Evolutionary conservation across 2,797 vertebrate species (phyloP), one percentile per base, ranked within the genome.

Genomic region (Coracias cyanogaster): DNA sequence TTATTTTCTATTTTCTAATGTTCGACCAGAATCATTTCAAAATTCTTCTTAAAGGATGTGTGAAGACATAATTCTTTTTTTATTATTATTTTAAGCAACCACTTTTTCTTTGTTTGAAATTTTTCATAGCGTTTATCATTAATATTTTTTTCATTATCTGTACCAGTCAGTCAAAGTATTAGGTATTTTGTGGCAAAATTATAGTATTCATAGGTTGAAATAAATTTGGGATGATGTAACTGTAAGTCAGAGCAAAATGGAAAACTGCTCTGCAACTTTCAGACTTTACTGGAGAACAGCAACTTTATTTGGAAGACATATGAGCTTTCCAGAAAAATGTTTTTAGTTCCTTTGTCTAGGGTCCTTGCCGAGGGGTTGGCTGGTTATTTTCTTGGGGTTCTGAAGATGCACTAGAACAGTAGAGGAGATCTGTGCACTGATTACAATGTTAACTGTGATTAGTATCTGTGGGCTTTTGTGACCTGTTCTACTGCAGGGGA

Each of bases 201-300:
- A 39, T 86, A 82, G 51, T 74, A 21, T 41, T 89, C 52, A 15
- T 37, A 64, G 69, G 8, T 41, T 93, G 92, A 94, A 64, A 26
- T 66, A 66, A 70, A 67, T 62, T 83, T 67, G 20, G 17, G n/a
- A 17, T 94, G 58, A 41, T 81, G 4, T 87, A 60, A 85, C 41
- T 52, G 21, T 70, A 39, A 87, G 52, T 88, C 86, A 85, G 83
- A 94, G 28, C 92, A 91, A 77, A 93, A 57, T 7, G 82, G 51
- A 89, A 76, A 86, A 35, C 41, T 33, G 26, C 31, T 55, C 71
- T 60, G 45, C 82, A 39, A 46, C 37, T 67, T 64, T 73, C 39
- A 31, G 43, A 15, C 60, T 54, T 84, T 60, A 14, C 55, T 85
- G 61, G 61, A 78, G 65, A 95, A 24, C 90, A 67, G 90, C 51